phyloP scores from a whole-genome alignment of 2,113 vertebrate genomes.

The Barnardius zonarius region DNA sequence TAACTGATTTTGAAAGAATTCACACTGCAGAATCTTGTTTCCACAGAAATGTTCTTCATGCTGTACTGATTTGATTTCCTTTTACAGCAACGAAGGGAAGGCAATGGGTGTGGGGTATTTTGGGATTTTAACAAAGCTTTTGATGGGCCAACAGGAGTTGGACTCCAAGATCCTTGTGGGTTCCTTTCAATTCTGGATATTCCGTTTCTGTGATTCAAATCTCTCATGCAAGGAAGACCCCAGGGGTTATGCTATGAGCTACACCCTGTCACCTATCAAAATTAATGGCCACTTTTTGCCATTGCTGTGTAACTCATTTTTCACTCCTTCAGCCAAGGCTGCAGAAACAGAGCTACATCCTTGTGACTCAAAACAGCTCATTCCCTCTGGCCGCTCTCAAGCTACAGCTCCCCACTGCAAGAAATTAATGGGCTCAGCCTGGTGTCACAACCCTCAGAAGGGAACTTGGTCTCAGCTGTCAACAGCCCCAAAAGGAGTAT shows the following conservation, averaged over 20 bases:
- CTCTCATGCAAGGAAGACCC: not conserved
- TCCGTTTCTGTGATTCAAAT: not conserved
- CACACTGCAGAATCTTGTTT: not conserved
- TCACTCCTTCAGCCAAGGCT: not conserved
- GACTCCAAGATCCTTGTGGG: not conserved
- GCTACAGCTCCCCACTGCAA: not conserved
- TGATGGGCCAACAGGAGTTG: not conserved
- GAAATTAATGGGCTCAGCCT: not conserved
- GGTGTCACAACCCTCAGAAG: not conserved
- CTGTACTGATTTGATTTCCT: not conserved
- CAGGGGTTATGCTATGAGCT: rapidly evolving
- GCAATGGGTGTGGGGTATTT: not conserved
- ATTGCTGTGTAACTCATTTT: not conserved
- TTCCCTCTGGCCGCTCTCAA: not conserved
- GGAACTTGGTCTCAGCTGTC: not conserved
- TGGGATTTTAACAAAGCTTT: not conserved
- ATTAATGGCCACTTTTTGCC: not conserved
- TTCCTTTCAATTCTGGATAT: not conserved
- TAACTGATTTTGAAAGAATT: not conserved
- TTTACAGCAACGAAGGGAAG: not conserved
- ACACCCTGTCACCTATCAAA: not conserved
- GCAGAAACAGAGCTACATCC: not conserved
- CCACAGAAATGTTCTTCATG: not conserved
- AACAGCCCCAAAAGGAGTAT: not conserved
- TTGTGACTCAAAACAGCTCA: not conserved